Percentiles rank a stretch among this genome's conserved stretches.
Evolutionary conservation across 2,113 vertebrate genomes (phyloP).

Genomic region (Microtus montanus): DNA sequence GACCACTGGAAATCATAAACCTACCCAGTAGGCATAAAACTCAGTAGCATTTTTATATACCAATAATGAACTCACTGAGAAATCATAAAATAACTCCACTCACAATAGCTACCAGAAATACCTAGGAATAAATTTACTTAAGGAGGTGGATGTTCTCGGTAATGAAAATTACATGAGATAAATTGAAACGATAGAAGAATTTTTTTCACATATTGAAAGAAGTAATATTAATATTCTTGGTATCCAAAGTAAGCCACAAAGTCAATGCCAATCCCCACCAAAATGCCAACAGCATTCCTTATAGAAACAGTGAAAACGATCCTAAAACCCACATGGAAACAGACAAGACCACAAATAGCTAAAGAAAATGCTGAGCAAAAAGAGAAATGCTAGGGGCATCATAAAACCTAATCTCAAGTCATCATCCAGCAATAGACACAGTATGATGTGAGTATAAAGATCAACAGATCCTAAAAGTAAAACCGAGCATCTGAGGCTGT

Average conservation of each 20-base stretch:
- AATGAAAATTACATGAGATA: conserved; percentile 4
- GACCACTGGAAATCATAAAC: neutral
- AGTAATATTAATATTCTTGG: neutral
- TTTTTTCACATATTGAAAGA: neutral
- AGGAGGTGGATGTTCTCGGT: neutral
- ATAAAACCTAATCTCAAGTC: neutral
- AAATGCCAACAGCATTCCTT: neutral
- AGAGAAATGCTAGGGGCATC: neutral
- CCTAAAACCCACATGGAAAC: neutral
- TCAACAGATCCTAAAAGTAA: neutral
- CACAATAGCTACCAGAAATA: neutral
- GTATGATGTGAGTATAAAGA: neutral
- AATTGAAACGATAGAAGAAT: neutral
- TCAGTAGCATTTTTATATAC: neutral
- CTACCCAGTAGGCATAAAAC: neutral
- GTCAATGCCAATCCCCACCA: neutral
- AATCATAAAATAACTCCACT: neutral
- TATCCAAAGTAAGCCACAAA: neutral
- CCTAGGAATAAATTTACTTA: neutral
- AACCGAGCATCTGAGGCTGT: neutral
- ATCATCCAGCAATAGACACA: neutral
- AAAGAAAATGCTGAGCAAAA: neutral
- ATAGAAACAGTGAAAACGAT: neutral
- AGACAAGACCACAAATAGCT: neutral
- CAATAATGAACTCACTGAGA: neutral